Evolutionary conservation across 2,113 vertebrate species (phyloP), one percentile per base, ranked within the genome.

Genomic region (Copsychus sechellarum): DNA sequence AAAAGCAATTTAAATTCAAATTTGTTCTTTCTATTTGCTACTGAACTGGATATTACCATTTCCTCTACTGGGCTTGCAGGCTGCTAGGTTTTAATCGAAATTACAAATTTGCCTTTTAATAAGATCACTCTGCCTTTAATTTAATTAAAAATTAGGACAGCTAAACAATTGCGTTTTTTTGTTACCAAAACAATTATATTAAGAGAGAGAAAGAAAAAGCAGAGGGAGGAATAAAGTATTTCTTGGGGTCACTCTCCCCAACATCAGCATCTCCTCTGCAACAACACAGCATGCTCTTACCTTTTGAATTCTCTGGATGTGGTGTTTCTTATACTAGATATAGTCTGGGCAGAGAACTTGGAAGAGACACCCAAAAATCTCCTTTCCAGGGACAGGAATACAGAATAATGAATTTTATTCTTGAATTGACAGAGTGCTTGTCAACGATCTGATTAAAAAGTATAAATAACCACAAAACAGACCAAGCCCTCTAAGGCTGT

Each of bases 381-480:
- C 33, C 51, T 28, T 91, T 94, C 48, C 42, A 82, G 65, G 7
- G 36, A 72, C 6, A 77, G 12, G 15, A 86, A 90, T 36, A 64
- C 43, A 70, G 14, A 86, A 65, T 5, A 86, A 33, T 42, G 21
- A 5, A 73, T 6, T 53, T 57, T 9, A 70, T 6, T 43, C 11
- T 23, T 65, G 40, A 83, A 65, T 7, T 80, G 58, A 57, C 31
- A 43, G 66, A 95, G 97, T 97, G 90, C 97, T 95, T 94, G 84
- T 96, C 96, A 97, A 97, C 97, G 95, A 96, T 94, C 94, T 95
- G 96, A 96, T 97, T 97, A 98, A 28, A 78, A 80, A 86, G 69
- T 43, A 72, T 81, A 89, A 95, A 53, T 22, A 90, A 8, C 29
- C 51, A 78, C 6, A 1, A 23, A 82, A 70, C 8, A 74, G 66